Evolutionary conservation across 2,113 vertebrate species (phyloP), one percentile per base, ranked within the genome.

Genomic region (Pogonocichla stellata): DNA sequence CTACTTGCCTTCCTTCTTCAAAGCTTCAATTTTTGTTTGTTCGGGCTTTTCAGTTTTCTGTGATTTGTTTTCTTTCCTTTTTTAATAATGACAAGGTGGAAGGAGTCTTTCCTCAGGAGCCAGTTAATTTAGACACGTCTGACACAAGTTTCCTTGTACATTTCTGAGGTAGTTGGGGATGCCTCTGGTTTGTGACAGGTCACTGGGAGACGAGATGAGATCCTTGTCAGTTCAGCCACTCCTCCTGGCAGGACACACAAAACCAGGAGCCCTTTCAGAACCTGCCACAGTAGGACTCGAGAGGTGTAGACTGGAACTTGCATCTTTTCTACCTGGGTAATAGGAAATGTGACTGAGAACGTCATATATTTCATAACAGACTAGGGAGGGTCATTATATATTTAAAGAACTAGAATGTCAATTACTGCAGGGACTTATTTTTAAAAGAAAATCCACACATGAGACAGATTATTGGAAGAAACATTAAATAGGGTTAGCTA

Each of bases 371-470:
- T 84, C 12, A 25, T 75, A 75, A 56, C 23, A 81, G 51, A 74
- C 36, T 34, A 17, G 22, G 38, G 19, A 67, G 8, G 81, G 29
- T 34, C 43, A 60, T 33, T 58, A 54, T 14, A 60, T 69, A 13
- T 56, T 71, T 74, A 47, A 88, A 95, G 57, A 85, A 80, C 14
- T 71, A 38, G 38, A 92, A 87, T 36, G 5, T 66, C 19, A 87
- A 57, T 38, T 47, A 57, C 19, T 53, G 26, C 13, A 80, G 29
- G 5, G 38, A 80, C 10, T 8, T 50, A 71, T 57, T 74, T 90
- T 82, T 85, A 71, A 34, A 67, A 71, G 23, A 87, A 92, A 90
- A 74, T 54, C 61, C 79, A 29, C 51, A 56, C 9, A 18, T 3
- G 3, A 85, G 36, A 64, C 19, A 67, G 24, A 36, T 83, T 77